A percentile compares a stretch with the other conserved stretches of the same genome.
phyloP scores from a whole-genome alignment of 2,797 vertebrate genomes.

The Acanthornis magna region DNA sequence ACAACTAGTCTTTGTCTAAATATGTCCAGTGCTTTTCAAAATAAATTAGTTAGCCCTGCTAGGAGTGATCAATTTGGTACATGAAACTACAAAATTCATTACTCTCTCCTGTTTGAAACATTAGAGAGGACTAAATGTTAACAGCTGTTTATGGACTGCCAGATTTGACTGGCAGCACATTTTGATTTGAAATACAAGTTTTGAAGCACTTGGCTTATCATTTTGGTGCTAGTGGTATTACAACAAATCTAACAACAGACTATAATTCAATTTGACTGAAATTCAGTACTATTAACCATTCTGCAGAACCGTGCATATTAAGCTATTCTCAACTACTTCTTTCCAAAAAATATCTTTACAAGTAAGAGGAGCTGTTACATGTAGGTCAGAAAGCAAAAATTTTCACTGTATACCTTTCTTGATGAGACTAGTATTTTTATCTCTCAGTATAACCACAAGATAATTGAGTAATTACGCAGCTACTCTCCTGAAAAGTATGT shows the following conservation, averaged over 20 bases:
- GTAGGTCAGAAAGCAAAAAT: not conserved
- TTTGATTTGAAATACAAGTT: conserved; percentile 29
- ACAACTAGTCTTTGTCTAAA: conserved; percentile 54
- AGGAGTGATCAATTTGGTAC: conserved; percentile 38
- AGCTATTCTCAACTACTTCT: not conserved
- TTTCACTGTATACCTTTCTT: not conserved
- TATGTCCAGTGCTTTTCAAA: conserved; percentile 37
- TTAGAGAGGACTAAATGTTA: conserved; percentile 32
- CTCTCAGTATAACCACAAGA: not conserved
- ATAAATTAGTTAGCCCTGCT: not conserved
- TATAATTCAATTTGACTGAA: conserved; percentile 31
- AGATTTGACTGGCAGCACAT: conserved; percentile 28
- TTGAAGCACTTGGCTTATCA: conserved; percentile 47
- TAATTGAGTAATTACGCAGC: not conserved
- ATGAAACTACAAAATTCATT: conserved; percentile 30
- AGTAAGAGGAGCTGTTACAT: not conserved
- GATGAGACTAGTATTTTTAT: not conserved
- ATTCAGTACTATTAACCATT: conserved; percentile 30
- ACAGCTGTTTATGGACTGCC: conserved; percentile 45
- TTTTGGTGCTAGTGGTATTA: conserved; percentile 55
- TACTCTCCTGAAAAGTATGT: not conserved
- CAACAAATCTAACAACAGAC: conserved; percentile 20
- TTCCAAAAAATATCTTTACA: not conserved
- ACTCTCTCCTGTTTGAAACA: conserved; percentile 48
- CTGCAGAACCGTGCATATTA: conserved; percentile 17